These are phyloP conservation scores for Sinocyclocheilus maitianheensis DNA, from an alignment of 2,113 vertebrate species.

Conservation along the genomic window DNA sequence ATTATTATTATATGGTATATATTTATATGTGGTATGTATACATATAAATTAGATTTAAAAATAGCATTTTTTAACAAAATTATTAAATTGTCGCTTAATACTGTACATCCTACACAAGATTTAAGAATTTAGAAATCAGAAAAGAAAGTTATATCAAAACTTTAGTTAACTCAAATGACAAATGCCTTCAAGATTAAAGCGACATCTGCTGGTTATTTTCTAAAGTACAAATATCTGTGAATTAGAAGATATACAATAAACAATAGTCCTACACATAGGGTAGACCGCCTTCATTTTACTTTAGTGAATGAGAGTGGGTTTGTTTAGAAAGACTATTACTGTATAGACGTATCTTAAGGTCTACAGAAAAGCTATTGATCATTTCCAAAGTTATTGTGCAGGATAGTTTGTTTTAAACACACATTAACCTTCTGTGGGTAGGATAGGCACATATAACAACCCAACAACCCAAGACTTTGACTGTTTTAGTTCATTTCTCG, in stretches of 20 bases:
- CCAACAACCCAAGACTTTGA: too few relatives aligned
- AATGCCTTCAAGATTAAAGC: too few relatives aligned
- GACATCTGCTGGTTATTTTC: neutral
- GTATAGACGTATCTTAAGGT: neutral
- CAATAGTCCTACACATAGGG: neutral
- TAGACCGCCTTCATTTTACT: neutral
- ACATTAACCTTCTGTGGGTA: too few relatives aligned
- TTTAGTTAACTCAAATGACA: neutral
- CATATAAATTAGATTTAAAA: neutral
- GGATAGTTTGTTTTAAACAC: too few relatives aligned
- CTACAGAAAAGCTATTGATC: neutral
- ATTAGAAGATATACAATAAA: too few relatives aligned
- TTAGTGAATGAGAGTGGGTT: neutral
- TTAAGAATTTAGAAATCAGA: neutral
- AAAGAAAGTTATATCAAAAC: neutral
- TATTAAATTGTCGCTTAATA: neutral
- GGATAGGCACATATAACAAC: too few relatives aligned
- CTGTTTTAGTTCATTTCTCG: too few relatives aligned
- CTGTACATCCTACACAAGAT: neutral
- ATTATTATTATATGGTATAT: neutral
- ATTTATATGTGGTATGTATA: neutral
- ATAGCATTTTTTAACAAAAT: neutral
- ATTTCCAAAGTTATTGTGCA: too few relatives aligned
- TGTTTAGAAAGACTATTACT: neutral
- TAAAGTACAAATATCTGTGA: neutral